Conservation (phyloP, 2,888 invertebrate genomes). For the Bellardia pandia region DNA sequence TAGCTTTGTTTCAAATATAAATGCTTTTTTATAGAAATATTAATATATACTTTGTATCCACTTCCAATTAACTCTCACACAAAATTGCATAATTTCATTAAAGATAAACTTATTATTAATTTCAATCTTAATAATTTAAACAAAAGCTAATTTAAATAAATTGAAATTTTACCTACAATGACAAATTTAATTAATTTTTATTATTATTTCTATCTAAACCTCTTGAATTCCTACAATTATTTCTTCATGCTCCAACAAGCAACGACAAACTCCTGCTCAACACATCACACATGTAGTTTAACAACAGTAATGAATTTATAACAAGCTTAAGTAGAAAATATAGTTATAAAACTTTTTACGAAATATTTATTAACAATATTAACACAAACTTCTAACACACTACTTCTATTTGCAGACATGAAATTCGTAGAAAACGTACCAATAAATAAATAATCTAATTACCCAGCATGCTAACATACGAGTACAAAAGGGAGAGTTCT, state of each 20-base stretch:
- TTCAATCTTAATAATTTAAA: not conserved
- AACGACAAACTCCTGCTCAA: not conserved
- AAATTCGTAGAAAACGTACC: not conserved
- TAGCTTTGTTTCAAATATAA: too few species aligned
- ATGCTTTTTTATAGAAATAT: too few species aligned
- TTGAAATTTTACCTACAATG: not conserved
- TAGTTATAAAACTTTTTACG: constrained; percentile 39
- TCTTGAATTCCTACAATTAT: not conserved
- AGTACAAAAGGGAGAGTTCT: too few species aligned
- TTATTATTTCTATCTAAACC: not conserved
- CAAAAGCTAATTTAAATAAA: not conserved
- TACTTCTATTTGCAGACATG: not conserved
- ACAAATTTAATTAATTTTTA: constrained; percentile 26
- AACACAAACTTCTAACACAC: not conserved
- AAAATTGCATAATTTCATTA: not conserved
- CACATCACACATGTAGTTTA: constrained; percentile 17
- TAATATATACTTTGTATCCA: too few species aligned
- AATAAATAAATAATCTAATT: constrained; percentile 26
- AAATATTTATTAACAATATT: constrained; percentile 36
- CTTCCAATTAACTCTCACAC: too few species aligned
- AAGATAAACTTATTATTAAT: not conserved
- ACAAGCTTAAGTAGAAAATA: constrained; percentile 15
- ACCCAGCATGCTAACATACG: not conserved
- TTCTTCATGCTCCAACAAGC: not conserved
- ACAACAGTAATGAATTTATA: constrained; percentile 34